These are phyloP conservation scores for Thamnophis sirtalis DNA, from an alignment of 2,113 vertebrate species.

Conservation along the genomic window DNA sequence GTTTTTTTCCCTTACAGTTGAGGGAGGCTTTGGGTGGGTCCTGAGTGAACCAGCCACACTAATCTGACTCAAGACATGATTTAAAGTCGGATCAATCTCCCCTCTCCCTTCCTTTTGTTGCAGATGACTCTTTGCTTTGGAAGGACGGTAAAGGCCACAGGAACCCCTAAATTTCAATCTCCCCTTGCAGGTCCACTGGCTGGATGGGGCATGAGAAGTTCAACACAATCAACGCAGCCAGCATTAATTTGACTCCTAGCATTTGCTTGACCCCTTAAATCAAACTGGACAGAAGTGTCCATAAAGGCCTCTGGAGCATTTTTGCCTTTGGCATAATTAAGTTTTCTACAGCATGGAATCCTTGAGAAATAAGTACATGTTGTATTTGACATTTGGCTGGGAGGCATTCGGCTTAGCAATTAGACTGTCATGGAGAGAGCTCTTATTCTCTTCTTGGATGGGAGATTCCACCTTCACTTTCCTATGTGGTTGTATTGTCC, in stretches of 20 bases:
- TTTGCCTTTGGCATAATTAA: not conserved
- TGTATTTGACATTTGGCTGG: not conserved
- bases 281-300: slow-evolving; percentile 7
- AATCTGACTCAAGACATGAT: not conserved
- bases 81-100: not conserved
- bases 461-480: not conserved
- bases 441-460: not conserved
- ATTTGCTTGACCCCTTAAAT: slow-evolving; percentile 28
- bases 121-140: slow-evolving; percentile 26
- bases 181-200: not conserved
- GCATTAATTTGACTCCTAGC: not conserved
- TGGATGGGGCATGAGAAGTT: not conserved
- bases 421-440: not conserved
- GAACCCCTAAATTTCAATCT: not conserved
- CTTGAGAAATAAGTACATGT: not conserved
- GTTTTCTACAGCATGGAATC: slow-evolving; percentile 8
- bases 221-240: slow-evolving; percentile 31
- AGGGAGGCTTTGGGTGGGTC: not conserved
- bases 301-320: slow-evolving; percentile 39
- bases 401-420: not conserved
- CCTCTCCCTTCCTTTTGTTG: slow-evolving; percentile 24
- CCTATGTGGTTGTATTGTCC: not conserved
- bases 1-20: not conserved
- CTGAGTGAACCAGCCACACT: not conserved
- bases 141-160: slow-evolving; percentile 12